Evolutionary conservation across 2,797 vertebrate species (phyloP), one percentile per base, ranked within the genome.

Genomic region (Carduelis carduelis): DNA sequence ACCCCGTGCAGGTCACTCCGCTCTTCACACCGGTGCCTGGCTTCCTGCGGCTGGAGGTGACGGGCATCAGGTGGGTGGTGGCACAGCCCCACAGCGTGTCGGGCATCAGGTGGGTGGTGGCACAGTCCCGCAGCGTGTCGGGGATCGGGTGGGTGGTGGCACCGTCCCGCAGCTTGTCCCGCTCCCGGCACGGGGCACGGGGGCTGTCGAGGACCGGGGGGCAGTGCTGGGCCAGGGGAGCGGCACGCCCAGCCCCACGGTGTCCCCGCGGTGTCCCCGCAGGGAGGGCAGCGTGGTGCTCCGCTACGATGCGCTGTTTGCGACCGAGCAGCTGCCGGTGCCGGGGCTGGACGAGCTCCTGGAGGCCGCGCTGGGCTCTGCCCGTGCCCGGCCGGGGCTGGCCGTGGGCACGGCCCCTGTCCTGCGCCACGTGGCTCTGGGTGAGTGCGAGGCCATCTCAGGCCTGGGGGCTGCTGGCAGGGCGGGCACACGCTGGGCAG

Each of bases 291-390:
- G 96, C 4, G 94, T 96, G 84, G 98, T 98, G 41, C 96, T 99
- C 80, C 96, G 98, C 96, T 98, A 97, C 16, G 96, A 99, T 6
- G 96, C 98, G 74, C 96, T 97, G 47, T 98, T 99, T 53, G 66
- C 91, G 39, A 98, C 97, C 3, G 95, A 90, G 32, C 96, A 28
- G 32, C 96, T 98, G 27, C 98, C 96, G 98, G 93, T 96, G 74
- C 64, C 90, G 26, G 95, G 96, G 55, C 80, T 95, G n/a, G 63
- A 39, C 0, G 1, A 3, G 6, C 96, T 98, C 57, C 76, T 99
- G 43, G 91, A 98, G 9, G 83, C 80, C 47, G 98, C 95, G 0
- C 97, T 98, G 82, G 94, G 98, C n/a, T 82, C 95, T 9, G 89
- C 87, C 46, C 75, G 49, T 0, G 7, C 63, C 49, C 53, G 1